Evolutionary conservation across 2,113 vertebrate genomes (phyloP).

Genomic region (Scomber japonicus): DNA sequence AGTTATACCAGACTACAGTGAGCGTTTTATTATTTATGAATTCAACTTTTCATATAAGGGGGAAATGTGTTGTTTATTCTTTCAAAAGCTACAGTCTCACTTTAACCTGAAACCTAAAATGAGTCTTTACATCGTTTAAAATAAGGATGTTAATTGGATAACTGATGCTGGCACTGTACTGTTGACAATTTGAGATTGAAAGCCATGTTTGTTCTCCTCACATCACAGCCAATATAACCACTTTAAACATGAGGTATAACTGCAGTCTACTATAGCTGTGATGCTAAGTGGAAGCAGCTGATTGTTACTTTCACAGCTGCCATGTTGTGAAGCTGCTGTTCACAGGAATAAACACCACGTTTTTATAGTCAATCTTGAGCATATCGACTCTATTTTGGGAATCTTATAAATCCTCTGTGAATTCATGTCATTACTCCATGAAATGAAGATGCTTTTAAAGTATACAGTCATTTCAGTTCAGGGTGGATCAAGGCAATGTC

Average conservation of each 20-base stretch:
- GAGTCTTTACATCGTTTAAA: too few species aligned
- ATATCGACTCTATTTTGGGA: neutral
- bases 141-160: too few species aligned
- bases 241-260: neutral
- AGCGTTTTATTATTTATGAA: too few species aligned
- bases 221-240: neutral
- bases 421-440: neutral
- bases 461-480: neutral
- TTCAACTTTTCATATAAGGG: too few species aligned
- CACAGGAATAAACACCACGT: neutral
- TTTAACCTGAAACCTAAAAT: too few species aligned
- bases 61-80: too few species aligned
- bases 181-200: neutral
- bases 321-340: neutral
- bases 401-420: constrained; percentile 3
- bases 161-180: neutral
- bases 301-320: constrained; percentile 27
- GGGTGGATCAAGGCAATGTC: neutral
- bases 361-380: neutral
- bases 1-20: too few species aligned
- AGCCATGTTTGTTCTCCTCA: neutral
- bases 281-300: constrained; percentile 1
- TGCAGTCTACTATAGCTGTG: neutral
- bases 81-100: too few species aligned
- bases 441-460: neutral